phyloP scores from a whole-genome alignment of 2,113 vertebrate species.

The Arenaria interpres region DNA sequence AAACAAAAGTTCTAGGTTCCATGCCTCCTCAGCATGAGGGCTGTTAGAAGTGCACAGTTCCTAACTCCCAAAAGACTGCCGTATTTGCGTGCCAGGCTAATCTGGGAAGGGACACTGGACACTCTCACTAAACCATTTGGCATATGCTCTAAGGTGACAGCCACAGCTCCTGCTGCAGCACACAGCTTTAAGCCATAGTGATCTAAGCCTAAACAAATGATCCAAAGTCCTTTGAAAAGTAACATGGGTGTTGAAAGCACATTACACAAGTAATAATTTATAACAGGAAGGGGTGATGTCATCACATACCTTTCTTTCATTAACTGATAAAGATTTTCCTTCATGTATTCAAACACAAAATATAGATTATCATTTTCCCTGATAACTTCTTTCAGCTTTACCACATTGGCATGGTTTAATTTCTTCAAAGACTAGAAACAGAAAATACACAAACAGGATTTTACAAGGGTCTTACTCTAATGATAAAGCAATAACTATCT shows the following conservation, averaged over 20 bases:
- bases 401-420: conserved; percentile 83
- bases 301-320: conserved; percentile 84
- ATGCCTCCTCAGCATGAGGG: not conserved
- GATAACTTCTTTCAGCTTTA: conserved; percentile 86
- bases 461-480: not conserved
- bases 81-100: not conserved
- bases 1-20: not conserved
- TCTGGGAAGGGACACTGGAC: not conserved
- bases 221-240: not conserved
- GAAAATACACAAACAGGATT: conserved; percentile 30
- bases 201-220: not conserved
- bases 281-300: not conserved
- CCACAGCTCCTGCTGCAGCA: not conserved
- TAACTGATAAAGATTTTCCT: conserved; percentile 86
- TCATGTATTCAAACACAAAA: conserved; percentile 88
- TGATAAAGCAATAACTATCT: not conserved
- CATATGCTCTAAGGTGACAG: not conserved
- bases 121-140: not conserved
- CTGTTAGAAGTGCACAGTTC: not conserved
- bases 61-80: not conserved
- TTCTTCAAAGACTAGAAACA: conserved; percentile 83
- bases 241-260: not conserved
- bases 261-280: not conserved
- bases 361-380: conserved; percentile 85
- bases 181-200: not conserved